Base-by-base conservation (phyloP, 2,888 invertebrate genomes). In the Eupithecia inturbata region DNA sequence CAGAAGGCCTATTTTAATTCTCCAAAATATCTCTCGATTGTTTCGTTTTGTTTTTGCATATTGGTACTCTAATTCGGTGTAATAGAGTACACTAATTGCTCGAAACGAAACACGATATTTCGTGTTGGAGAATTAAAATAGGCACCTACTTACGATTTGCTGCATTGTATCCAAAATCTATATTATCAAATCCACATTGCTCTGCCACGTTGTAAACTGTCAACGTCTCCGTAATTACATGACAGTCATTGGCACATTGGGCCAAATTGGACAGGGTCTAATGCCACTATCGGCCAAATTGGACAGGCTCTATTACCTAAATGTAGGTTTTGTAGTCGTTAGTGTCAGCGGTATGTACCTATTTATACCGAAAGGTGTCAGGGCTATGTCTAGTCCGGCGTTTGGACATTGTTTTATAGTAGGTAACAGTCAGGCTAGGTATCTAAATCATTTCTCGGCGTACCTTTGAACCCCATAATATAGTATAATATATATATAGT, bases 271-370 rank as follows among this genome's bases (percentile, higher is more conserved):
- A 71, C 64, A 64, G 62, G 66, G 69, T n/a, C 45, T 71, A 49
- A 64, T 33, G 12, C 33, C n/a, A 16, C 57, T 57, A 57, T 62
- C 62, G 45, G 33, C 71, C 67, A 69, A 75, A 75, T 75, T 72
- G 70, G 70, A 72, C 67, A 70, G 67, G 69, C 70, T 22, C 57
- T 70, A 45, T 68, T 68, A 60, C 72, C 49, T 70, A 76, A 76
- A 75, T 71, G 72, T 68, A 70, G 72, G 75, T 71, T 74, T 76
- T 73, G 71, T 62, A 66, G 73, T 73, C 71, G 75, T 76, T 76
- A 76, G 73, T 73, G 75, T 76, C 75, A 76, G 36, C 26, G 4
- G 57, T 26, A 57, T 57, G 26, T 22, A 53, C 53, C 22, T 53
- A 53, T 57, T 57, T 57, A 57, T 26, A 57, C 57, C 26, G 57